These are phyloP conservation scores for Coluber constrictor DNA, from an alignment of 2,797 vertebrate genomes.

Conservation along the genomic window DNA sequence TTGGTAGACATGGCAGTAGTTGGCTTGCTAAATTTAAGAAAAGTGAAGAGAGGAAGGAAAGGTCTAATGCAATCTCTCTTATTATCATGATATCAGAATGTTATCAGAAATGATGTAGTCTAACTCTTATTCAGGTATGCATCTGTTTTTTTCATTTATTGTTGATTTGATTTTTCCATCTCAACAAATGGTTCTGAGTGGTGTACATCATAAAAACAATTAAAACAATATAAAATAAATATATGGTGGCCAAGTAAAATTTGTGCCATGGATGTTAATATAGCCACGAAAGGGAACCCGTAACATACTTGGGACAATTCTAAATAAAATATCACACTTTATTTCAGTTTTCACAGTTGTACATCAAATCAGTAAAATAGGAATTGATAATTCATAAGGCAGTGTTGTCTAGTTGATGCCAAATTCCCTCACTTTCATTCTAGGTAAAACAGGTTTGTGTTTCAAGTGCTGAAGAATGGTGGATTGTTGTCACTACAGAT, in stretches of 20 bases:
- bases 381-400: not conserved
- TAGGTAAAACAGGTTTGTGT: not conserved
- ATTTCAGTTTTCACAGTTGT: not conserved
- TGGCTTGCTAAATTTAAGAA: not conserved
- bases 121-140: not conserved
- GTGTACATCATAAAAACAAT: not conserved
- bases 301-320: not conserved
- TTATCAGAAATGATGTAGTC: not conserved
- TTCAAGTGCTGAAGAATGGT: no score
- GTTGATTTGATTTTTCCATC: not conserved
- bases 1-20: no score
- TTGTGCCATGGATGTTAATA: not conserved
- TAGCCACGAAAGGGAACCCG: not conserved
- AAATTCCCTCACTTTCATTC: not conserved
- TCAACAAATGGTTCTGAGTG: not conserved
- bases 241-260: not conserved
- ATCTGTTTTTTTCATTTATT: not conserved
- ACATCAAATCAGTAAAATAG: not conserved
- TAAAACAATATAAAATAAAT: not conserved
- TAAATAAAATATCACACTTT: not conserved
- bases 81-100: not conserved
- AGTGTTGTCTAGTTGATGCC: not conserved
- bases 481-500: slow-evolving; percentile 15
- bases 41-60: not conserved
- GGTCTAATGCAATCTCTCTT: no score